Base-by-base conservation (phyloP, 2,113 vertebrate species). In the Poicephalus meyeri region DNA sequence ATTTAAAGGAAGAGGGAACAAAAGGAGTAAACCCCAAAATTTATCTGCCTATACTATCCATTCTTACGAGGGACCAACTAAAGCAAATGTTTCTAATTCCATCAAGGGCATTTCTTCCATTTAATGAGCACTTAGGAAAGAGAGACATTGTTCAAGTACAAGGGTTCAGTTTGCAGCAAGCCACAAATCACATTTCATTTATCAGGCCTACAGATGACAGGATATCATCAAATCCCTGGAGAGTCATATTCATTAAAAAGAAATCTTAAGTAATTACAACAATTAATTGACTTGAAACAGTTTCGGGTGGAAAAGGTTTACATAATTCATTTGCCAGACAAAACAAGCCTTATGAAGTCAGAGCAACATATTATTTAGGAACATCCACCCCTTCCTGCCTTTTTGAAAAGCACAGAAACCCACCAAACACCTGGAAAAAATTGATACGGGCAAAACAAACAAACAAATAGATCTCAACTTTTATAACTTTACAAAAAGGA, bases 211-310 rank as follows among this genome's bases (percentile, higher is more conserved):
- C 97, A 97, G 98, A 98, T 98, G 98, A 98, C 98, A 98, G 98
- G 98, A 97, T 98, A 98, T 98, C 98, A 98, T 98, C 89, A 97
- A 98, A 97, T 98, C 98, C 98, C 98, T 7, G 80, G 98, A 98
- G 98, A 98, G 98, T 97, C 97, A 98, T 98, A 98, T 98, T 98
- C 98, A 99, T 98, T 98, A 98, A 98, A 98, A 98, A 98, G 98
- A 98, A 99, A 98, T 98, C 98, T 98, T 99, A 98, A 98, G 98
- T 98, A 98, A 99, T 99, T 98, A 98, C 98, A 98, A 98, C 98
- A 98, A 98, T 98, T 98, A 98, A 98, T 99, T 98, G 98, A 98
- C 98, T 98, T 98, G 98, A 98, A 98, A 98, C 98, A 97, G 98
- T 98, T 98, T 98, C 97, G 98, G 97, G 98, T 98, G 98, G 98